phyloP scores from a whole-genome alignment of 2,113 vertebrate species.

The Cheirogaleus medius region DNA sequence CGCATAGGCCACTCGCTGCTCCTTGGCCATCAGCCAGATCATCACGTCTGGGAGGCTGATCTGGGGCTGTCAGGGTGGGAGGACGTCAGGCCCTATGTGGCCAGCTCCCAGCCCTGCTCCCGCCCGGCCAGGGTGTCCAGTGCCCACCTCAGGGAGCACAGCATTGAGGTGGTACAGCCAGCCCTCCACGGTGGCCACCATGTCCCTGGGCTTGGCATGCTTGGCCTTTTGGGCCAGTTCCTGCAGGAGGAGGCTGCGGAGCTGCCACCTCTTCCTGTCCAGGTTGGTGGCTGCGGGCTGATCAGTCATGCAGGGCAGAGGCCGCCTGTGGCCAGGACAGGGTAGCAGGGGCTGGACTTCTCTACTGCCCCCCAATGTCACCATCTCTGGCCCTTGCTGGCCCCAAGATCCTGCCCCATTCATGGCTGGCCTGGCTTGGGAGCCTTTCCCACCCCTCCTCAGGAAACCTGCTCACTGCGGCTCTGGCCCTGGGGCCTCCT shows the following conservation, averaged over 20 bases:
- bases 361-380: no score
- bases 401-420: not conserved
- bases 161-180: constrained; percentile 71
- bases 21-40: constrained; percentile 81
- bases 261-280: constrained; percentile 75
- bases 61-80: constrained; percentile 70
- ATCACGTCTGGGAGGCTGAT: constrained; percentile 76
- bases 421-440: not conserved
- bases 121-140: fast-evolving
- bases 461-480: not conserved
- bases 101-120: not conserved
- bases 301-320: constrained; percentile 45
- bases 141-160: constrained; percentile 69
- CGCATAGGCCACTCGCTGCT: constrained; percentile 73
- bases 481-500: not conserved
- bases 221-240: not conserved
- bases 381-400: not conserved
- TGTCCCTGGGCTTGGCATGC: not conserved
- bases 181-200: constrained; percentile 69
- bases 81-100: fast-evolving
- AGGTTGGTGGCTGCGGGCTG: constrained; percentile 56
- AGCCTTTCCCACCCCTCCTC: not conserved
- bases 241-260: constrained; percentile 63
- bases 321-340: constrained; percentile 57
- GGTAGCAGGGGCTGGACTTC: not conserved